Evolutionary conservation across 2,888 invertebrate species (phyloP).

Genomic region (Drosophila robusta): DNA sequence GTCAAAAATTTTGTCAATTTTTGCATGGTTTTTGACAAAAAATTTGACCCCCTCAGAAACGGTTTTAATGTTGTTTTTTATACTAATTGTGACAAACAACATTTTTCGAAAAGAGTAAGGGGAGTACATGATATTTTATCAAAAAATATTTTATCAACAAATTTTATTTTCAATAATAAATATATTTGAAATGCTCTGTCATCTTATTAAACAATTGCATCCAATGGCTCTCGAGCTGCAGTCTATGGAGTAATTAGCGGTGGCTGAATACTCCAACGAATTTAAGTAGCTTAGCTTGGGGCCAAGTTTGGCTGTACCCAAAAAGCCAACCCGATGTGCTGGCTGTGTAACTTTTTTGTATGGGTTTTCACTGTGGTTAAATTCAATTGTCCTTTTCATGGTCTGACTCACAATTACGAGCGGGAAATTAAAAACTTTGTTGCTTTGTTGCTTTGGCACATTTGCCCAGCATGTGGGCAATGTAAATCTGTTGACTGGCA

Average conservation of each 20-base stretch:
- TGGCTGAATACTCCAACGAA: background rate
- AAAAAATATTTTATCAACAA: too few species aligned
- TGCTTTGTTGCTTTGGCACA: constrained; percentile 25
- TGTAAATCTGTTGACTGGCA: constrained; percentile 43
- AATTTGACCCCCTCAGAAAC: too few species aligned
- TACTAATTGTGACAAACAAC: too few species aligned
- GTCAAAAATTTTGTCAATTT: too few species aligned
- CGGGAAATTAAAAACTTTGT: constrained; percentile 50
- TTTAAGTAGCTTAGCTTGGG: background rate
- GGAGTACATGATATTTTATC: too few species aligned
- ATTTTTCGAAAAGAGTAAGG: too few species aligned
- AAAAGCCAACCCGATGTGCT: background rate
- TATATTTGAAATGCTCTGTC: too few species aligned
- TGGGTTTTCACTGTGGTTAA: constrained; percentile 20
- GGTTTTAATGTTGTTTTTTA: too few species aligned
- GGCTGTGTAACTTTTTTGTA: constrained; percentile 11
- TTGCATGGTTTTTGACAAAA: too few species aligned
- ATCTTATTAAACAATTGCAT: background rate
- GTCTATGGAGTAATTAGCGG: background rate
- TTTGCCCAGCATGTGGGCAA: constrained; percentile 36
- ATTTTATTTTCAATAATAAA: too few species aligned
- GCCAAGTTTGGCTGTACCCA: constrained; percentile 1
- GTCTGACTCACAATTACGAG: constrained; percentile 42
- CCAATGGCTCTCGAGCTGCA: background rate
- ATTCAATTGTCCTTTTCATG: constrained; percentile 50